Evolutionary conservation across 2,797 vertebrate species (phyloP).

Genomic region (Trematomus bernacchii): DNA sequence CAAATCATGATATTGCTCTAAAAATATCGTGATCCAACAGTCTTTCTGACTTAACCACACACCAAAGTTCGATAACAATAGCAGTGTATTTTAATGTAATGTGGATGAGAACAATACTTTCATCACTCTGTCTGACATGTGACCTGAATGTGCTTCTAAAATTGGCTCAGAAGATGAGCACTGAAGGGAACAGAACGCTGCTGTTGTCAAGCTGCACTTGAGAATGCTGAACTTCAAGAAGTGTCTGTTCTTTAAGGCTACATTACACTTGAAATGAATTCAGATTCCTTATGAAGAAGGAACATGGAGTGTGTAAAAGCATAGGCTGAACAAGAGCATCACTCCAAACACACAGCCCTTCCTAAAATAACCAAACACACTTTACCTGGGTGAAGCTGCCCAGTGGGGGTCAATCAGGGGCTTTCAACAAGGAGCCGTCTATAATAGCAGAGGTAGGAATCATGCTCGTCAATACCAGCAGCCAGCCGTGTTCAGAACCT

Average conservation of each 20-base stretch:
- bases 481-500: background rate
- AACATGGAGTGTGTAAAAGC: background rate
- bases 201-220: conserved; percentile 38
- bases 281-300: background rate
- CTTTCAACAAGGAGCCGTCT: conserved; percentile 7
- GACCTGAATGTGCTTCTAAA: conserved; percentile 34
- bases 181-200: conserved; percentile 21
- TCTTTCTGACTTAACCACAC: conserved; percentile 29
- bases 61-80: conserved; percentile 14
- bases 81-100: conserved; percentile 24
- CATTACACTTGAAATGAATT: conserved; percentile 26
- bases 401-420: background rate
- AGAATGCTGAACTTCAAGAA: conserved; percentile 35
- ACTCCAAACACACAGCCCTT: background rate
- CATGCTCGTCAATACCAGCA: background rate
- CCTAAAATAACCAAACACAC: background rate
- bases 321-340: background rate
- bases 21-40: conserved; percentile 43
- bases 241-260: conserved; percentile 18
- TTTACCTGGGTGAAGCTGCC: background rate
- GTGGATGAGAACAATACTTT: conserved; percentile 22
- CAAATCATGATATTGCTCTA: conserved; percentile 38
- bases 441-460: conserved; percentile 1
- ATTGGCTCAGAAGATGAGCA: conserved; percentile 45
- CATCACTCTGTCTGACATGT: conserved; percentile 36